A percentile compares a stretch with the other conserved stretches of the same genome.
These are phyloP conservation scores for Phorcus lineatus DNA, from an alignment of 2,888 invertebrate genomes.

Conservation along the genomic window DNA sequence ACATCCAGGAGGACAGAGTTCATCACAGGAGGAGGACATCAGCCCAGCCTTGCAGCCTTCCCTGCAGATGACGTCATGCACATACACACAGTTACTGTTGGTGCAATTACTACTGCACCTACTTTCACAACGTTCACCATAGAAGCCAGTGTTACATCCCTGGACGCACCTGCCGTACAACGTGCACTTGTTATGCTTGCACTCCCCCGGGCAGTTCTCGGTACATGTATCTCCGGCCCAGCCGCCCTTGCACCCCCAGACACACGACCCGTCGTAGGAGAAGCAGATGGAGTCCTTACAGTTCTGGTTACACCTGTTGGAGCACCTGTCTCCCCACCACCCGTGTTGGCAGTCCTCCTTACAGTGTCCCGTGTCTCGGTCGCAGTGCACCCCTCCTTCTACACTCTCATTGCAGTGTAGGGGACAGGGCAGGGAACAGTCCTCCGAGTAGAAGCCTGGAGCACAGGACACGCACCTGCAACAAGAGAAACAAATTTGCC, in stretches of 20 bases:
- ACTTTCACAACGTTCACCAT: background rate
- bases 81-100: background rate
- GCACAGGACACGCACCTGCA: background rate
- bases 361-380: background rate
- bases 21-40: background rate
- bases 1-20: too few species aligned
- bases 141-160: background rate
- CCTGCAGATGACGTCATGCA: background rate
- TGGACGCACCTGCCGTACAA: background rate
- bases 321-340: slow-evolving; percentile 1
- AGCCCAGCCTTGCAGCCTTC: background rate
- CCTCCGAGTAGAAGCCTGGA: background rate
- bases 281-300: background rate
- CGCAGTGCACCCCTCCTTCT: background rate
- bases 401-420: background rate
- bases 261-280: background rate
- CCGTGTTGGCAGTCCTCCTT: background rate
- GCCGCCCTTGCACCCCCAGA: background rate
- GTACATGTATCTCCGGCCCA: background rate
- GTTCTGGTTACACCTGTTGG: background rate
- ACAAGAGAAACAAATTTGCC: too few species aligned
- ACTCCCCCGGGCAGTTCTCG: background rate
- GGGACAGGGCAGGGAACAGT: background rate
- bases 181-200: background rate
- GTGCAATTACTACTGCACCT: background rate